phyloP scores from a whole-genome alignment of 2,113 vertebrate species.

The Pterocles burchelli region DNA sequence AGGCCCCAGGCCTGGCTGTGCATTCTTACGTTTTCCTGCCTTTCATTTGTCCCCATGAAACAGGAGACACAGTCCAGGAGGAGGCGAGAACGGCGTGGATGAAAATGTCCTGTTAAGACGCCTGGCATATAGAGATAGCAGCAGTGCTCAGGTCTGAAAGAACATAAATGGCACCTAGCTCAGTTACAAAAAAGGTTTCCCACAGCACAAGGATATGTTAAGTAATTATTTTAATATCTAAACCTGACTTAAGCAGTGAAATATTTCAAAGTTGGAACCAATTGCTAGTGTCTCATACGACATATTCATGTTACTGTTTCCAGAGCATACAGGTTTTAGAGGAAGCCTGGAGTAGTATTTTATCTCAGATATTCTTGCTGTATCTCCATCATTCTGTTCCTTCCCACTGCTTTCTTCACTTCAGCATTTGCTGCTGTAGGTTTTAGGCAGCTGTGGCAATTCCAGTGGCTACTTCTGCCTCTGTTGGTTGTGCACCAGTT shows the following conservation, averaged over 20 bases:
- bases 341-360: neutral
- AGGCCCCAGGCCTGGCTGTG: fast-evolving
- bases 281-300: neutral
- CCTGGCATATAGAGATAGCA: fast-evolving
- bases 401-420: neutral
- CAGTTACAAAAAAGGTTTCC: neutral
- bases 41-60: fast-evolving
- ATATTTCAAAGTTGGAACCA: neutral
- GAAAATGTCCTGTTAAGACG: fast-evolving
- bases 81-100: fast-evolving
- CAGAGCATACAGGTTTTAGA: neutral
- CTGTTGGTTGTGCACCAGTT: no score
- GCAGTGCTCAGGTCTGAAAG: neutral
- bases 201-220: neutral
- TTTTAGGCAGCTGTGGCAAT: neutral
- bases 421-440: fast-evolving
- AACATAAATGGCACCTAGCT: fast-evolving
- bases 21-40: fast-evolving
- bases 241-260: neutral
- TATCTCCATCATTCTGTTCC: no score
- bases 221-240: neutral
- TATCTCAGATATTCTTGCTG: neutral
- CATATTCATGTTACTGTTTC: neutral
- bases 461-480: neutral
- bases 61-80: neutral